Evolutionary conservation across 2,797 vertebrate species (phyloP), one percentile per base, ranked within the genome.

Genomic region (Pogonophryne albipinna): DNA sequence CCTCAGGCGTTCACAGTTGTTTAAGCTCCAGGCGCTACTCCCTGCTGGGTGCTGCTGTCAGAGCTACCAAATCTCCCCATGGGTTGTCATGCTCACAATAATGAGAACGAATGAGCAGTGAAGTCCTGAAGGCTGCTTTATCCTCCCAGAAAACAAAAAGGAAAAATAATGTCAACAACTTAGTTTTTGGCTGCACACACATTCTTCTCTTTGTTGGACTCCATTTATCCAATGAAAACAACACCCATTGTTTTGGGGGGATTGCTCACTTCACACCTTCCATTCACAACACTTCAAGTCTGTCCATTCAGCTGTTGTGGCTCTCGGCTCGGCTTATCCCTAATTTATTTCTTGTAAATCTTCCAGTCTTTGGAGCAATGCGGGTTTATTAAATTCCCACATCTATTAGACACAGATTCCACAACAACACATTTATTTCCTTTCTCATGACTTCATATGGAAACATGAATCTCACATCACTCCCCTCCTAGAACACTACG

Each of bases 11-110:
- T 77, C 57, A 38, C 77, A 60, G 65, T 75, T 65, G 73, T 89
- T 71, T 51, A 45, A 76, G 63, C 66, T 71, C 70, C 83, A 80
- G 76, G 84, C 80, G 80, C 51, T 71, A 80, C 61, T 80, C 85
- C 66, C 42, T 27, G 55, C 15, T 10, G 78, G 76, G 65, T 79
- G 74, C 66, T 58, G 66, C 71, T 65, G 81, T 68, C 68, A 66
- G 52, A 66, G 76, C 74, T 51, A 34, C 71, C 38, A 70, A 83
- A 65, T 72, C 75, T 79, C 68, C 65, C 78, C 11, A 45, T 50
- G 23, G 42, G 72, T 66, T 78, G 83, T 84, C 59, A 71, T 52
- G 66, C 65, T 79, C 67, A 84, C 78, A 86, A 84, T 69, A 47
- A 50, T 0, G 47, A 52, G 31, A 64, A 72, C 79, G 78, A 85